Base-by-base conservation (phyloP, 2,888 invertebrate species). In the Zygogramma bicolorata region DNA sequence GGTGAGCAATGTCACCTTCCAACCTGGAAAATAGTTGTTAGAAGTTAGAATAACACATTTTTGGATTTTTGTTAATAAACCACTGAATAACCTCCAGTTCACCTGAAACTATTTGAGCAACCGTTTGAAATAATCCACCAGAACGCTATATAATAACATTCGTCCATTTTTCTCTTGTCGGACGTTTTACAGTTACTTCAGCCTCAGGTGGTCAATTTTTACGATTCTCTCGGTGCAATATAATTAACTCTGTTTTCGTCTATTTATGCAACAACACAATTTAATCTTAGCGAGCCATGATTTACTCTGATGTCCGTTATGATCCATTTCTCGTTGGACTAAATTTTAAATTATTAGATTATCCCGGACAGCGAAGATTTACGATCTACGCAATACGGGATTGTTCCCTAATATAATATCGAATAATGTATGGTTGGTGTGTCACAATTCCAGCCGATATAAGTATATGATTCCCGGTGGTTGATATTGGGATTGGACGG, bases 231-330 rank as follows among this genome's bases (percentile, higher is more conserved):
- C 69, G 31, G 58, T 22, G 63, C 68, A 46, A 65, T 68, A 70
- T 75, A 77, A 77, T 77, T 74, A 77, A 75, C 77, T 77, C 72
- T 75, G 71, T 75, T 75, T 77, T 77, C 77, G 77, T 77, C 77
- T 77, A 74, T 77, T 75, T 77, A 74, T 77, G 74, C 76, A 76
- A 70, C 70, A 71, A 69, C 74, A 73, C 74, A 77, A 75, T 79
- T 76, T 78, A 80, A 79, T 80, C 78, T 73, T 70, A 73, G 74
- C 74, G 66, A 61, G 67, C 67, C 69, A 77, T 80, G 80, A 80
- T 80, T 80, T 80, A 80, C 79, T 77, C 76, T 75, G 75, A 79
- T 75, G 65, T 80, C 78, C 76, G 79, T 79, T 79, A 77, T 72
- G 67, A 68, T 70, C 69, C 71, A 71, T 72, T 73, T 70, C 74